Conservation (phyloP, 2,113 vertebrate genomes). For the Rhabdornis inornatus region DNA sequence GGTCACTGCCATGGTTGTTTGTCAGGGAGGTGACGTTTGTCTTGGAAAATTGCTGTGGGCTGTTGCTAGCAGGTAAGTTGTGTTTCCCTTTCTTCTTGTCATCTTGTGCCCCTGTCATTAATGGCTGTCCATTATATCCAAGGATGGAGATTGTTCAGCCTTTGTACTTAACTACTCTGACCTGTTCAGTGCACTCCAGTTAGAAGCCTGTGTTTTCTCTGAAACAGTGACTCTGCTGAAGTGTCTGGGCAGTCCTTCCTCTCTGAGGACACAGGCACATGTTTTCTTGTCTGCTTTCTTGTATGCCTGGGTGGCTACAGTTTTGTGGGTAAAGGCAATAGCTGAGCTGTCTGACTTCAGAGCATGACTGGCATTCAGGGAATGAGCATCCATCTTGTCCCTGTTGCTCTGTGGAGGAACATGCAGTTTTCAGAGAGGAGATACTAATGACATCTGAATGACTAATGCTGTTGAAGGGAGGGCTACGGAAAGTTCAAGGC, state of each 20-base stretch:
- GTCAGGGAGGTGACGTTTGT: neutral
- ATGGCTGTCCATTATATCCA: neutral
- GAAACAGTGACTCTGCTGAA: neutral
- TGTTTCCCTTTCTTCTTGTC: neutral
- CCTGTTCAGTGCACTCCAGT: neutral
- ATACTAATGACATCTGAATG: neutral
- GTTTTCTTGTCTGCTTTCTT: neutral
- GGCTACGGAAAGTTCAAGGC: neutral
- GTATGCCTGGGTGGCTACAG: neutral
- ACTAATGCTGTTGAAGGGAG: neutral
- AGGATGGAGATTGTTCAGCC: neutral
- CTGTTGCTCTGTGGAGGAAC: neutral
- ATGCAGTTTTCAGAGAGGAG: fast-evolving
- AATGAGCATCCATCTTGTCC: neutral
- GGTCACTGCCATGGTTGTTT: neutral
- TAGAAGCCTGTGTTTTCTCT: neutral
- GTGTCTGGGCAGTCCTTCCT: neutral
- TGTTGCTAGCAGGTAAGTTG: neutral
- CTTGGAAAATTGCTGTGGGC: fast-evolving
- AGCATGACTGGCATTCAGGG: neutral
- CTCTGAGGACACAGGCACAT: neutral
- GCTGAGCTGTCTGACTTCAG: neutral
- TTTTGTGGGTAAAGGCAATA: neutral
- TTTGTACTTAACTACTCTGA: neutral
- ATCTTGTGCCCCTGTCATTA: neutral